Evolutionary conservation across 2,888 invertebrate species (phyloP).

Genomic region (Sthenelais limicola): DNA sequence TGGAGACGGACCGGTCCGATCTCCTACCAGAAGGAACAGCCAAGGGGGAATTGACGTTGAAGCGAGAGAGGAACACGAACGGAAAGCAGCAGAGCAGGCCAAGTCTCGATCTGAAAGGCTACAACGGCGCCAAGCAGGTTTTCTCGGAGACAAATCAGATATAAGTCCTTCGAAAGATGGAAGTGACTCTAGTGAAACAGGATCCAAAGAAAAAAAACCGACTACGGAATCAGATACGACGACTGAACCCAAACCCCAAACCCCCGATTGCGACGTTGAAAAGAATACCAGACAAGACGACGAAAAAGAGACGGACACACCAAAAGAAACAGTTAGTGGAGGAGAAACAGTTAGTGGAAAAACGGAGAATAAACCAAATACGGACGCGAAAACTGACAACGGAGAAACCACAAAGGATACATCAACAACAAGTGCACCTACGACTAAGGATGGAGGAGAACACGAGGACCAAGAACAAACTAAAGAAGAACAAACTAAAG

Average conservation of each 20-base stretch:
- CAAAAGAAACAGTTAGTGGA: background rate
- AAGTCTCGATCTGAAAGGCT: background rate
- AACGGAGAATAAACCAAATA: too few relatives aligned
- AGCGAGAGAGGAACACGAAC: conserved; percentile 9
- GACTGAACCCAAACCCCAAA: background rate
- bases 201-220: background rate
- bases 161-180: background rate
- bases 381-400: background rate
- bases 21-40: conserved; percentile 6
- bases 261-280: background rate
- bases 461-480: conserved; percentile 2
- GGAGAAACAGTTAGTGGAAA: too few relatives aligned
- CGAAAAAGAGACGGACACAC: background rate
- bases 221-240: too few relatives aligned
- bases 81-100: conserved; percentile 28
- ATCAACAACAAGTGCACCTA: background rate
- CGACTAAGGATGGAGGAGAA: background rate
- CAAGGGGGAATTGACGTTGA: conserved; percentile 13
- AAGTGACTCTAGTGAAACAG: background rate
- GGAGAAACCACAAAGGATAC: background rate
- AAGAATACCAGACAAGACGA: background rate
- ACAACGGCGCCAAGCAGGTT: background rate
- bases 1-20: too few relatives aligned
- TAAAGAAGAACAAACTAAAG: background rate
- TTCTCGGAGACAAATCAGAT: background rate